phyloP scores from a whole-genome alignment of 2,888 invertebrate genomes.

The Agrochola lota region DNA sequence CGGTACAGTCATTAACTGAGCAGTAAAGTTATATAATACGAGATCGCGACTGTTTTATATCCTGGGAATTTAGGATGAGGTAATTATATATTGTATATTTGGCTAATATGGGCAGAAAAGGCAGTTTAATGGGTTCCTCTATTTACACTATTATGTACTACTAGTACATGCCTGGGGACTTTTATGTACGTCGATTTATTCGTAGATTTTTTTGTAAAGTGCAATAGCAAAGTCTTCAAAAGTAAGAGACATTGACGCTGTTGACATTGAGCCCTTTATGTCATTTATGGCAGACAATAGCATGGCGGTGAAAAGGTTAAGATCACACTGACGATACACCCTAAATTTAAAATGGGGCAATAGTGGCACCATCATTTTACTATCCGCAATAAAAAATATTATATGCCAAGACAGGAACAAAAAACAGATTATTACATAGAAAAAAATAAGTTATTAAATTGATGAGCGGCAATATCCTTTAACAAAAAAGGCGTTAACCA shows the following conservation, averaged over 20 bases:
- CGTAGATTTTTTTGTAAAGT: neutral
- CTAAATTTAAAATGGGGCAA: slow-evolving; percentile 37
- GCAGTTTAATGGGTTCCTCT: neutral
- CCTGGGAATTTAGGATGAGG: slow-evolving; percentile 51
- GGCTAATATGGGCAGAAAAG: neutral
- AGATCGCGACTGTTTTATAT: slow-evolving; percentile 68
- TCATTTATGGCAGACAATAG: neutral
- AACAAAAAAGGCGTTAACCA: slow-evolving; percentile 85
- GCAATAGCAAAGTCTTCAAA: neutral
- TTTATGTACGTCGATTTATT: neutral
- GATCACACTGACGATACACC: slow-evolving; percentile 14
- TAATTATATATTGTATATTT: slow-evolving; percentile 2
- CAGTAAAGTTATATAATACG: slow-evolving; percentile 62
- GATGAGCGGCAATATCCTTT: slow-evolving; percentile 85
- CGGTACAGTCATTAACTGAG: slow-evolving; percentile 68
- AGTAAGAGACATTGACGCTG: neutral
- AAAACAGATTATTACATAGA: slow-evolving; percentile 80
- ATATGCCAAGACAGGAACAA: slow-evolving; percentile 62
- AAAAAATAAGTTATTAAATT: slow-evolving; percentile 84
- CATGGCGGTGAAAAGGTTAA: slow-evolving; percentile 19
- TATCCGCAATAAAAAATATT: slow-evolving; percentile 58
- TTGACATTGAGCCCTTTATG: neutral
- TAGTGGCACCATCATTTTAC: slow-evolving; percentile 55
- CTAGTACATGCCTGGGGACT: neutral
- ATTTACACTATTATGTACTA: too few relatives aligned